These are phyloP conservation scores for Poecile atricapillus DNA, from an alignment of 2,113 vertebrate species.

Conservation along the genomic window DNA sequence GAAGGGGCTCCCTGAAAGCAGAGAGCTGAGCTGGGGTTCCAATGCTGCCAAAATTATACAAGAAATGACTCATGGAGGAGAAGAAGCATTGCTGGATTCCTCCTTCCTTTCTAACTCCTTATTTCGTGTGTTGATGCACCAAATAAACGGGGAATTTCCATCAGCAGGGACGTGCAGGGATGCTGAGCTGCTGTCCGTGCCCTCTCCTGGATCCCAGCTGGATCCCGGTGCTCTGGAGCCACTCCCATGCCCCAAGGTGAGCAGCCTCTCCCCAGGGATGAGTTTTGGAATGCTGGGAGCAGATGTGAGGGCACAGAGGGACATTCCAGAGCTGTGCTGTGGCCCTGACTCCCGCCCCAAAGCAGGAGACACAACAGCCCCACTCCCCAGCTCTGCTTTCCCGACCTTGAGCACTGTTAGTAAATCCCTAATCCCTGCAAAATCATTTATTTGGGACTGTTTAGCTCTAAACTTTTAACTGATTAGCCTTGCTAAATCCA, in stretches of 20 bases:
- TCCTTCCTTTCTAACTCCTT: rapidly evolving
- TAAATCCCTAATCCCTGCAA: conserved; percentile 10
- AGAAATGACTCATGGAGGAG: not conserved
- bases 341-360: rapidly evolving
- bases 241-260: rapidly evolving
- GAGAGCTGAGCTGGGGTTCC: not conserved
- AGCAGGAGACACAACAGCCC: not conserved
- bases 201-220: not conserved
- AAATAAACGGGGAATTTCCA: rapidly evolving
- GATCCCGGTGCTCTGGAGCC: not conserved
- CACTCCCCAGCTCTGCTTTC: rapidly evolving
- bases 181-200: rapidly evolving
- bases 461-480: not conserved
- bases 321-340: not conserved
- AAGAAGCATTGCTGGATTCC: not conserved
- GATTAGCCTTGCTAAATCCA: not conserved
- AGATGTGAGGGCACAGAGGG: rapidly evolving
- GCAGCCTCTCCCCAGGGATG: not conserved
- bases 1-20: not conserved
- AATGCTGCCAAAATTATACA: not conserved
- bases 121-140: rapidly evolving
- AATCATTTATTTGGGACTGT: not conserved
- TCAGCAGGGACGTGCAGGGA: not conserved
- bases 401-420: not conserved
- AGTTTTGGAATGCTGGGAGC: not conserved